These are phyloP conservation scores for Dissostichus mawsoni DNA, from an alignment of 2,113 vertebrate genomes.

Conservation along the genomic window DNA sequence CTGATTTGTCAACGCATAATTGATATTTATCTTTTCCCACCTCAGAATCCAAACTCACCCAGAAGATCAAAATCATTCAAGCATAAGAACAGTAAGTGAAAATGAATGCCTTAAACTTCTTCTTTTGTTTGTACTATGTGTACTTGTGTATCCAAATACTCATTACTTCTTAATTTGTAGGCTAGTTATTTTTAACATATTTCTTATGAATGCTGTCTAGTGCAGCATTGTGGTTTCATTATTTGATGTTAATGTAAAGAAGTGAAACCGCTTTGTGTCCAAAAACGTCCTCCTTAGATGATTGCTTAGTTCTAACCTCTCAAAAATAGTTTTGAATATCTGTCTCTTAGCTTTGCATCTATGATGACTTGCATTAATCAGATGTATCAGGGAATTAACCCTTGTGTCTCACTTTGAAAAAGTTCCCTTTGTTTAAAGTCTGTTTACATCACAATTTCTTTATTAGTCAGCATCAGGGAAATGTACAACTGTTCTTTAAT, in stretches of 20 bases:
- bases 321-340: neutral
- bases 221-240: neutral
- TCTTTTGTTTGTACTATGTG: neutral
- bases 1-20: too few species aligned
- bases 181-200: neutral
- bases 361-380: neutral
- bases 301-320: neutral
- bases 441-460: too few species aligned
- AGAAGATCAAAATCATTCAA: constrained; percentile 98
- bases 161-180: neutral
- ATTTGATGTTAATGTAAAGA: neutral
- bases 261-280: neutral
- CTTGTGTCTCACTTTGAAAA: too few species aligned
- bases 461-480: too few species aligned
- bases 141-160: neutral
- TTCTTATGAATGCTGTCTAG: neutral
- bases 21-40: neutral
- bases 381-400: neutral
- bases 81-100: constrained; percentile 95
- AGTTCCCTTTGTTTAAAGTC: too few species aligned
- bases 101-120: neutral
- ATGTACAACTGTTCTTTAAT: too few species aligned
- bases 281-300: neutral
- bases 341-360: neutral
- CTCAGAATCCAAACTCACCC: constrained; percentile 97